These are phyloP conservation scores for Physella acuta DNA, from an alignment of 1,140 invertebrate genomes.

Conservation along the genomic window DNA sequence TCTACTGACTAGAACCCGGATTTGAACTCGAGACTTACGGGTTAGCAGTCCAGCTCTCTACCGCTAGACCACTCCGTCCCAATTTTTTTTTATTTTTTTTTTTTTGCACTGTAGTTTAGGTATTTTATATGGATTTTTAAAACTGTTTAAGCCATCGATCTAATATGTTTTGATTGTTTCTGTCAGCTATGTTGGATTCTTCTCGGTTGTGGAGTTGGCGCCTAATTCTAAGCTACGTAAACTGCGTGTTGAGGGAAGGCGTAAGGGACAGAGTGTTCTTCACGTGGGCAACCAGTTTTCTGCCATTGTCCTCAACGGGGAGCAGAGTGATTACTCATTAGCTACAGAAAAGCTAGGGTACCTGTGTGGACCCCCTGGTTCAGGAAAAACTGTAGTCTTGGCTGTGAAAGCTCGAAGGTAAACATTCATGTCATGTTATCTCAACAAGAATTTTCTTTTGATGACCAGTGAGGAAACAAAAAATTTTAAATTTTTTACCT, in stretches of 20 bases:
- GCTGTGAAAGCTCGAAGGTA: slow-evolving; percentile 25
- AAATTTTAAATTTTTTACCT: neutral
- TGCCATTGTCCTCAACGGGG: slow-evolving; percentile 17
- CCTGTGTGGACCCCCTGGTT: slow-evolving; percentile 31
- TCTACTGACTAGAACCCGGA: too few relatives aligned
- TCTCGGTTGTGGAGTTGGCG: slow-evolving; percentile 5
- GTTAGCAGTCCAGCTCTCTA: too few relatives aligned
- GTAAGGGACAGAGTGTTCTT: slow-evolving; percentile 5
- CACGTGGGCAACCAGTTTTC: slow-evolving; percentile 12
- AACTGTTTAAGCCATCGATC: too few relatives aligned
- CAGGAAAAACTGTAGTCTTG: slow-evolving; percentile 30
- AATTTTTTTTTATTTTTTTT: too few relatives aligned
- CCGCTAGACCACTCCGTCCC: too few relatives aligned
- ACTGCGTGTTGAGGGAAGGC: neutral
- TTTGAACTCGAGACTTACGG: too few relatives aligned
- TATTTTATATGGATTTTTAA: too few relatives aligned
- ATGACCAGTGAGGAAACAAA: too few relatives aligned
- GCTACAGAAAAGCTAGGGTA: slow-evolving; percentile 11
- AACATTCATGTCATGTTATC: too few relatives aligned
- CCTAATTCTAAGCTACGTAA: neutral
- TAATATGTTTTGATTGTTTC: too few relatives aligned
- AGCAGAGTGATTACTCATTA: slow-evolving; percentile 3
- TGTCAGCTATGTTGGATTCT: slow-evolving; percentile 21
- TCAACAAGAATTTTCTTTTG: too few relatives aligned
- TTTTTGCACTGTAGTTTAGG: too few relatives aligned